Conservation (phyloP, 2,888 invertebrate species). For the Drosophila melanosoma region DNA sequence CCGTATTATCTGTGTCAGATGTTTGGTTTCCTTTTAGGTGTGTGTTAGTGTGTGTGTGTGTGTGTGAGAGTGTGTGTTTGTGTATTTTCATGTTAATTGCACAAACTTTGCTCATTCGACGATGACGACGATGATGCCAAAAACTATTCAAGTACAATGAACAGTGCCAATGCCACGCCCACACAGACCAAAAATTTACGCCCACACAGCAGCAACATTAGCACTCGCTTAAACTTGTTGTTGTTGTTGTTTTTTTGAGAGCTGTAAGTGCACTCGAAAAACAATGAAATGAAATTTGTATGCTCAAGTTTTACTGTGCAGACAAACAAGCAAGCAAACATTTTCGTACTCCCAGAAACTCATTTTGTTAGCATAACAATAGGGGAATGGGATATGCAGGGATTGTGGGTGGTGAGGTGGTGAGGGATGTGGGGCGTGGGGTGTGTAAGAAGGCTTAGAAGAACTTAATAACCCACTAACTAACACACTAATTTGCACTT, state of each 20-base stretch:
- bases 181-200: slow-evolving; percentile 35
- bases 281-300: slow-evolving; percentile 81
- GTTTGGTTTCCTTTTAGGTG: background rate
- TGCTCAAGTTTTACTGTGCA: slow-evolving; percentile 78
- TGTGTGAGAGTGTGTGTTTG: slow-evolving; percentile 18
- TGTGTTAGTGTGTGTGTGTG: slow-evolving; percentile 7
- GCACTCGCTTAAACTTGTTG: slow-evolving; percentile 30
- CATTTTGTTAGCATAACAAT: slow-evolving; percentile 80
- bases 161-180: slow-evolving; percentile 50
- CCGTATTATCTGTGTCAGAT: slow-evolving; percentile 12
- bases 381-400: slow-evolving; percentile 10
- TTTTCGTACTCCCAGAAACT: slow-evolving; percentile 60
- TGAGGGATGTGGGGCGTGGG: background rate
- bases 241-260: slow-evolving; percentile 14
- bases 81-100: slow-evolving; percentile 71
- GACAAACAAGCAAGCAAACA: slow-evolving; percentile 56
- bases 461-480: slow-evolving; percentile 80
- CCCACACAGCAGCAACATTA: slow-evolving; percentile 19
- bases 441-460: slow-evolving; percentile 22
- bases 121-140: slow-evolving; percentile 35
- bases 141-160: slow-evolving; percentile 70
- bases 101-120: slow-evolving; percentile 64
- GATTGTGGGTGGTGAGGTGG: background rate
- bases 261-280: slow-evolving; percentile 74
- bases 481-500: slow-evolving; percentile 82